phyloP scores from a whole-genome alignment of 2,113 vertebrate genomes.

The Istiophorus platypterus region DNA sequence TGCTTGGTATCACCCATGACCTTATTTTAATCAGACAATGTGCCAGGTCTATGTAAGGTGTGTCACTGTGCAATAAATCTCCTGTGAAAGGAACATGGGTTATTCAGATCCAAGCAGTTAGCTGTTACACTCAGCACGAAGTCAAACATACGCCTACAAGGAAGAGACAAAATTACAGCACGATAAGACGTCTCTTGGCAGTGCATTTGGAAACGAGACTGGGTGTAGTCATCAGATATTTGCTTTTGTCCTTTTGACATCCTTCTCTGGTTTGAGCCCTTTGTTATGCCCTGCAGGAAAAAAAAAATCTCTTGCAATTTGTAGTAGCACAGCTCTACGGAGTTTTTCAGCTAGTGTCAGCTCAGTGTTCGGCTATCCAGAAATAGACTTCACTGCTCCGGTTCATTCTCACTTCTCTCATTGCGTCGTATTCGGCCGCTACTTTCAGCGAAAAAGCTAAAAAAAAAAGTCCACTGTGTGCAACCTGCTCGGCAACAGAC shows the following conservation, averaged over 20 bases:
- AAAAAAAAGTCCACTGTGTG: background rate
- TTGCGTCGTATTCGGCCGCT: background rate
- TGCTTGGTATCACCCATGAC: constrained; percentile 46
- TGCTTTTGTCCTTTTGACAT: constrained; percentile 50
- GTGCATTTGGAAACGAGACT: constrained; percentile 52
- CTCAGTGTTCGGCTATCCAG: background rate
- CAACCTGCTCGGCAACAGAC: background rate
- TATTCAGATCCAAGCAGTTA: constrained; percentile 53
- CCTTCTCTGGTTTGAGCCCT: background rate
- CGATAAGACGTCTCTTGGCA: constrained; percentile 57
- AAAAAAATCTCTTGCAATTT: constrained; percentile 3
- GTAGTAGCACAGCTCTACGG: background rate
- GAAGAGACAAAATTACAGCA: constrained; percentile 58
- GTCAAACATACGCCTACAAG: constrained; percentile 67
- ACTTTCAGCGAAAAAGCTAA: background rate
- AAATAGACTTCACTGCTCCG: background rate
- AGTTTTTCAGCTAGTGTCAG: background rate
- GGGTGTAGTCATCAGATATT: constrained; percentile 62
- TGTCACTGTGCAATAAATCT: constrained; percentile 71
- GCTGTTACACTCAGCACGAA: constrained; percentile 46
- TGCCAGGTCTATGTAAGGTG: constrained; percentile 67
- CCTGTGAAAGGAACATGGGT: constrained; percentile 56
- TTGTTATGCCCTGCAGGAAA: constrained; percentile 15
- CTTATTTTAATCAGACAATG: constrained; percentile 67
- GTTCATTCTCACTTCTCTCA: background rate